Evolutionary conservation across 1,140 invertebrate genomes (phyloP), one percentile per base, ranked within the genome.

Genomic region (Nebria ingens): DNA sequence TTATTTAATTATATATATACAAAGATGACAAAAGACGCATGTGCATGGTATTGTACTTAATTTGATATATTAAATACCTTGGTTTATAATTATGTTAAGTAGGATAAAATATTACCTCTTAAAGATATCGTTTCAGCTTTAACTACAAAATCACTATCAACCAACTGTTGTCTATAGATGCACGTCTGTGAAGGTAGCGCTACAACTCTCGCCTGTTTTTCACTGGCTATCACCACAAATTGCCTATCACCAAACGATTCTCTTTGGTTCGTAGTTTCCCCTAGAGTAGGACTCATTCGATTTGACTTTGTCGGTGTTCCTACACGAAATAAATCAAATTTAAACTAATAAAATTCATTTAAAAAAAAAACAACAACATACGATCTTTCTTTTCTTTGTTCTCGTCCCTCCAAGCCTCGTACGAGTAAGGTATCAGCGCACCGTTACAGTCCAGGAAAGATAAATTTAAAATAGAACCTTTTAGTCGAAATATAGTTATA

Each of bases 381-480:
- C 83, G 80, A 63, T 79, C 82, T 65, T 80, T 81, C 74, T 71
- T 79, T 79, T 65, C 74, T 68, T 61, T 85, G 63, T 82, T 83
- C 64, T 89, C 89, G 67, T 93, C 90, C 73, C 80, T 87, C 91
- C 90, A 95, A 62, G 85, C 80, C 73, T 93, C 91, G 71, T 79
- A 91, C 23, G 84, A 85, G 67, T 85, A 86, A 56, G 87, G 86
- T 65, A 93, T 86, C 57, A 93, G 76, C 65, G 86, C 83, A 68
- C 91, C 91, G 70, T 87, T 92, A 69, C 88, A 93, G 73, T 98
- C 94, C 68, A 98, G 77, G 78, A 98, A 97, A 52, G 90, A 91
- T 82, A 97, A 91, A 54, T 86, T 85, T 62, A 96, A 74, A 68
- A 98, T 93, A 67, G 87, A 83, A 61, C 93, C 93, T 76, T 94